Evolutionary conservation across 2,888 invertebrate genomes (phyloP).

Genomic region (Sphecodes monilicornis): DNA sequence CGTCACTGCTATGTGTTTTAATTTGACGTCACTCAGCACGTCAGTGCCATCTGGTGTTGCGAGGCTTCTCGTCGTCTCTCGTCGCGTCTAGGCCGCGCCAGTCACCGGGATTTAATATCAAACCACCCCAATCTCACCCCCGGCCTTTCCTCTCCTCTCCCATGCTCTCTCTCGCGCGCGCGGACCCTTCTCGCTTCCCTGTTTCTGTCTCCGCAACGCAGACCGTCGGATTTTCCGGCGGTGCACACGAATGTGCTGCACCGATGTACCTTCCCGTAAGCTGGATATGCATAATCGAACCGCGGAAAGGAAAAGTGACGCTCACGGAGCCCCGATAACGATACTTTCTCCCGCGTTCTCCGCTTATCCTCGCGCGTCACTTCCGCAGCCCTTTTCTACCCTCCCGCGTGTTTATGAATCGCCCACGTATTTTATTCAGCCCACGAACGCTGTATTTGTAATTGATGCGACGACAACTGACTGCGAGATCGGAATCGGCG

Average conservation of each 20-base stretch:
- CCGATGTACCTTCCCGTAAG: slow-evolving; percentile 60
- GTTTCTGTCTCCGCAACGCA: slow-evolving; percentile 43
- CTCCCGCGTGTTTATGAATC: neutral
- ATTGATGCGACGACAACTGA: neutral
- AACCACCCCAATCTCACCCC: slow-evolving; percentile 69
- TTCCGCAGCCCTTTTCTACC: neutral
- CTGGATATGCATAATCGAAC: slow-evolving; percentile 72
- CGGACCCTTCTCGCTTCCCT: slow-evolving; percentile 47
- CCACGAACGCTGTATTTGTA: neutral
- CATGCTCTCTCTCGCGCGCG: slow-evolving; percentile 34
- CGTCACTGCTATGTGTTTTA: slow-evolving; percentile 82
- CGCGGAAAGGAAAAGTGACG: slow-evolving; percentile 46
- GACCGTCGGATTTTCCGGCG: slow-evolving; percentile 61
- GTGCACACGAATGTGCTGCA: slow-evolving; percentile 51
- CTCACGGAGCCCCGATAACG: slow-evolving; percentile 39
- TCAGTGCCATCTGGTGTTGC: slow-evolving; percentile 83
- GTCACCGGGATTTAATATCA: slow-evolving; percentile 83
- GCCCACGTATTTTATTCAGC: neutral
- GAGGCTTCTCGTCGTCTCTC: slow-evolving; percentile 75
- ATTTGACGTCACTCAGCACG: slow-evolving; percentile 83
- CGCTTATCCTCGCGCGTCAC: neutral
- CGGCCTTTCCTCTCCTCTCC: neutral
- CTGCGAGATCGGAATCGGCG: neutral
- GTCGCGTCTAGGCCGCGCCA: slow-evolving; percentile 79
- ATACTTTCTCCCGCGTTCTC: slow-evolving; percentile 4